phyloP scores from a whole-genome alignment of 1,140 invertebrate species.

The Hetaerina americana region DNA sequence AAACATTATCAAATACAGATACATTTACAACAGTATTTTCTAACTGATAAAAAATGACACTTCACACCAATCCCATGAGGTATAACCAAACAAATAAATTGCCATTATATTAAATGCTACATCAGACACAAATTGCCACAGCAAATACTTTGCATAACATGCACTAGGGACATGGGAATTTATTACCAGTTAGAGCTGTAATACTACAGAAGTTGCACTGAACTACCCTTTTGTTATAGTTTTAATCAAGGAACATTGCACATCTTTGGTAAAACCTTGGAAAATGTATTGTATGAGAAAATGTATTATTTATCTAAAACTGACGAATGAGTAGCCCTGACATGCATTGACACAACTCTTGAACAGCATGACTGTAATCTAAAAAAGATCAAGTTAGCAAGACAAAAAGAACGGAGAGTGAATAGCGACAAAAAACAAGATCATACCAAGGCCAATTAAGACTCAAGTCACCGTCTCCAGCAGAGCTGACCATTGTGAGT shows the following conservation, averaged over 20 bases:
- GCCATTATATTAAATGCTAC: neutral
- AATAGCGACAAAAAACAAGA: too few relatives aligned
- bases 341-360: too few relatives aligned
- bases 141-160: neutral
- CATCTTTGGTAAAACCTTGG: neutral
- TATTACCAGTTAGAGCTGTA: too few relatives aligned
- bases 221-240: neutral
- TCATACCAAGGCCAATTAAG: too few relatives aligned
- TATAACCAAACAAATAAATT: neutral
- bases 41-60: neutral
- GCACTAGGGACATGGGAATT: too few relatives aligned
- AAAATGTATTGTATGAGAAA: too few relatives aligned
- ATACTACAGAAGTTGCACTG: neutral
- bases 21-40: neutral
- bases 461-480: too few relatives aligned
- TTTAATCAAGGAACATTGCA: neutral
- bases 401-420: too few relatives aligned
- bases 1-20: neutral
- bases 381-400: too few relatives aligned
- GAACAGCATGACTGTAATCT: too few relatives aligned
- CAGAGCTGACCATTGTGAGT: too few relatives aligned
- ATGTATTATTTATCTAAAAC: neutral
- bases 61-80: neutral
- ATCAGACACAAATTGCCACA: neutral
- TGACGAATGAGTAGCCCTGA: neutral